Conservation (phyloP, 2,113 vertebrate genomes). For the Anoura caudifer region DNA sequence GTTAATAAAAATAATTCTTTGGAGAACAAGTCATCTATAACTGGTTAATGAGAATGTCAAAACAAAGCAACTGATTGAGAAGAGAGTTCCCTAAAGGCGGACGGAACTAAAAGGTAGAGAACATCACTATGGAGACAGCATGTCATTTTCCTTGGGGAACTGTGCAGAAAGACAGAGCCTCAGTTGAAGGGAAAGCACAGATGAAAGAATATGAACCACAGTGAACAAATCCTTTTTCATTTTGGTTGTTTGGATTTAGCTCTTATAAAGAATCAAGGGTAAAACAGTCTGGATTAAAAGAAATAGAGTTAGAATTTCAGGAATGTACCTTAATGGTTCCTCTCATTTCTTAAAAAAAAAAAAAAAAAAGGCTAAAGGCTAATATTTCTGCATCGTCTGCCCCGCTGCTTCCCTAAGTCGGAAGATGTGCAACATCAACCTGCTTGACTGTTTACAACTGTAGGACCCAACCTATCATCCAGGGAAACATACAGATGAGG, state of each 20-base stretch:
- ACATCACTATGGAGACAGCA: neutral
- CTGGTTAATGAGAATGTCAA: neutral
- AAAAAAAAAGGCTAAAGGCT: neutral
- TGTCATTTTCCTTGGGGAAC: neutral
- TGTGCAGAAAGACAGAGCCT: neutral
- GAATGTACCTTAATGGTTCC: neutral
- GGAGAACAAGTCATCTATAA: neutral
- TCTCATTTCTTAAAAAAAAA: neutral
- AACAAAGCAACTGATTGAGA: neutral
- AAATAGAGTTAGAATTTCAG: neutral
- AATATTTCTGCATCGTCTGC: neutral
- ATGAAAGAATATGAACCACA: neutral
- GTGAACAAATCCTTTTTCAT: neutral
- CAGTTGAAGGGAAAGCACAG: neutral
- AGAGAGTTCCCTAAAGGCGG: neutral
- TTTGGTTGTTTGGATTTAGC: neutral
- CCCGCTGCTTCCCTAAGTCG: neutral
- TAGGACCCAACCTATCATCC: neutral
- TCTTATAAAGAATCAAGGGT: neutral
- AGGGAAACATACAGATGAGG: neutral
- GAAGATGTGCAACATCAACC: neutral
- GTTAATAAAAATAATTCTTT: neutral
- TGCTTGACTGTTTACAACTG: neutral
- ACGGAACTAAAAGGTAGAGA: neutral
- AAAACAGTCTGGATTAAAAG: neutral